These are phyloP conservation scores for Cyclargus thomasi DNA, from an alignment of 1,140 invertebrate genomes.

Conservation along the genomic window DNA sequence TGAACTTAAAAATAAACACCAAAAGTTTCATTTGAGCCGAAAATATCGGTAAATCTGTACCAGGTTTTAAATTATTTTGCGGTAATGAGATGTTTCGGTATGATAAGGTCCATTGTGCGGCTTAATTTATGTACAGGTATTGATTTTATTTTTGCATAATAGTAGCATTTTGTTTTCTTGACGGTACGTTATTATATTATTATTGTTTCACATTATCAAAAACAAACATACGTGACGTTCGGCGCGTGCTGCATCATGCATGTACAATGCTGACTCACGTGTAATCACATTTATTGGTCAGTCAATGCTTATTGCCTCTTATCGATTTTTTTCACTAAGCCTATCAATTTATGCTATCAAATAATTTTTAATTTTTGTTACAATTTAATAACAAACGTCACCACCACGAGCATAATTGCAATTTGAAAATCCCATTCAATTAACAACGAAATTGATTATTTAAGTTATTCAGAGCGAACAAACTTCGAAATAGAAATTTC, in stretches of 20 bases:
- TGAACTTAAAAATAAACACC: slow-evolving; percentile 31
- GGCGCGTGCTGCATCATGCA: no score
- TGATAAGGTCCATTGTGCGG: slow-evolving; percentile 4
- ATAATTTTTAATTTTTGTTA: not conserved
- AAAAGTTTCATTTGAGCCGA: slow-evolving; percentile 35
- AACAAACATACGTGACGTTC: no score
- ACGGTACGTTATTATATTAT: no score
- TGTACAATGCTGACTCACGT: no score
- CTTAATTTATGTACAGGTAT: slow-evolving; percentile 4
- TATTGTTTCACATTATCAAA: no score
- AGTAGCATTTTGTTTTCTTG: not conserved
- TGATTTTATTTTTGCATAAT: not conserved
- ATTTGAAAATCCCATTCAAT: not conserved
- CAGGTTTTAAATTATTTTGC: slow-evolving; percentile 7
- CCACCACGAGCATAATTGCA: not conserved
- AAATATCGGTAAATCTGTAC: slow-evolving; percentile 9
- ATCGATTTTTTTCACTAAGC: not conserved
- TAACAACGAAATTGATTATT: slow-evolving; percentile 20
- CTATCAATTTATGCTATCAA: not conserved
- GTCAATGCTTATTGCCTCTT: no score
- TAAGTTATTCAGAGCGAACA: slow-evolving; percentile 15
- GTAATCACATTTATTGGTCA: no score
- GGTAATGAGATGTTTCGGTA: slow-evolving; percentile 5
- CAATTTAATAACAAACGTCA: not conserved
- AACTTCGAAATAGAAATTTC: slow-evolving; percentile 20